Base-by-base conservation (phyloP, 2,888 invertebrate species). In the Hetaerina titia region DNA sequence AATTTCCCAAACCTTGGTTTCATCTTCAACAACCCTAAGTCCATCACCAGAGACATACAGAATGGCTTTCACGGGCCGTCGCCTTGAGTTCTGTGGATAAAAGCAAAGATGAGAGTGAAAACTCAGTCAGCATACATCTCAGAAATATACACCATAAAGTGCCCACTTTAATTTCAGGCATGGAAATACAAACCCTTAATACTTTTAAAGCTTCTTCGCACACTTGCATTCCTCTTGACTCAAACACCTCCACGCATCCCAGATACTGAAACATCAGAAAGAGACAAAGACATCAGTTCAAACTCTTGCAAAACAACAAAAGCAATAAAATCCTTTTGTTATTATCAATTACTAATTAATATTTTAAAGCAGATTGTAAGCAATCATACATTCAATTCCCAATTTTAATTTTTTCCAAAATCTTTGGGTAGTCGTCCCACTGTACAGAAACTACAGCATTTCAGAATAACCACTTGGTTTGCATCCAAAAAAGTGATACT, bases 191-290 rank as follows among this genome's bases (percentile, higher is more conserved):
- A 97, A 99, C 99, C 97, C 99, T 98, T 95, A 99, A 98, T 96
- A 99, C 99, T 97, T 99, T 99, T 95, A 99, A 98, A 94, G 99
- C 99, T 97, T 99, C 99, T 97, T 99, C 99, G 97, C 99, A 99
- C 95, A 99, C 99, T 97, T 99, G 99, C 99, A 99, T 99, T 94
- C 99, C 99, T 96, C 99, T 98, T 15, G 99, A 99, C 97, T 99
- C 99, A 97, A 99, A 99, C 81, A 99, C 99, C 97, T 99, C 99
- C 92, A 99, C 99, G 97, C 99, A 99, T 95, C 99, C 99, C 96
- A 99, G 97, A 97, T 99, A 99, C 98, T 98, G 97, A 88, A 97
- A 96, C 96, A 95, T 95, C 95, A 95, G 95, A 95, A 95, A 95
- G 88, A 63, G 58, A 31, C 64, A 58, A 94, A 64, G n/a, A 92